These are phyloP conservation scores for Tiaroga cobitis DNA, from an alignment of 2,797 vertebrate species.

Conservation along the genomic window DNA sequence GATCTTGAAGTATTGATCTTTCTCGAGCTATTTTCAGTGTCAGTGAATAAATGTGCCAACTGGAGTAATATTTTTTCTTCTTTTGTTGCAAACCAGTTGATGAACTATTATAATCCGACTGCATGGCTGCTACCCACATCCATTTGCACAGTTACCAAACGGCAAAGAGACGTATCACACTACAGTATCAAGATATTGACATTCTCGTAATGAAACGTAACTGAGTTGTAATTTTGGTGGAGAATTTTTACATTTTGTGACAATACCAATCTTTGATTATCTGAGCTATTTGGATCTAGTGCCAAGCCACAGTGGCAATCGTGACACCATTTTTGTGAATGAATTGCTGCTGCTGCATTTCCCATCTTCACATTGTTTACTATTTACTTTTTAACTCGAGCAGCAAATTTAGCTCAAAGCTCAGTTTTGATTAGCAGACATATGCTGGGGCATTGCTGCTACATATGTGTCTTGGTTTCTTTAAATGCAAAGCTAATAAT, in stretches of 20 bases:
- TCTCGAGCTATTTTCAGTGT: conserved; percentile 67
- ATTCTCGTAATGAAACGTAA: conserved; percentile 26
- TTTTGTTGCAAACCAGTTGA: conserved; percentile 7
- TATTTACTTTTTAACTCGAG: conserved; percentile 49
- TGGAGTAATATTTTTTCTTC: conserved; percentile 43
- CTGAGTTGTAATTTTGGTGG: conserved; percentile 44
- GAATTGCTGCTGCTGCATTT: conserved; percentile 61
- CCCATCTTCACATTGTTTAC: conserved; percentile 45
- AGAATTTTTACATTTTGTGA: conserved; percentile 53
- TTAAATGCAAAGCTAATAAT: conserved; percentile 45
- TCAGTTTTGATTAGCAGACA: conserved; percentile 1
- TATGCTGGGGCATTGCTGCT: conserved; percentile 56
- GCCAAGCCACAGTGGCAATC: conserved; percentile 73
- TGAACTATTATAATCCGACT: conserved; percentile 64
- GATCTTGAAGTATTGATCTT: conserved; percentile 57
- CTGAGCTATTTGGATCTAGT: conserved; percentile 65
- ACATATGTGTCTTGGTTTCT: conserved; percentile 47
- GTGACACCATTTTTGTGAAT: conserved; percentile 61
- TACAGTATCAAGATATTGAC: conserved; percentile 18
- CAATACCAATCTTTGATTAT: conserved; percentile 46
- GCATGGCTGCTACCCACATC: conserved; percentile 67
- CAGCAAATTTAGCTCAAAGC: conserved; percentile 4
- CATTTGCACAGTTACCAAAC: conserved; percentile 4
- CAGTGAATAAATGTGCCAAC: conserved; percentile 69
- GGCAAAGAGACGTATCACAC: not conserved